These are phyloP conservation scores for Staurois parvus DNA, from an alignment of 2,797 vertebrate genomes.

Conservation along the genomic window DNA sequence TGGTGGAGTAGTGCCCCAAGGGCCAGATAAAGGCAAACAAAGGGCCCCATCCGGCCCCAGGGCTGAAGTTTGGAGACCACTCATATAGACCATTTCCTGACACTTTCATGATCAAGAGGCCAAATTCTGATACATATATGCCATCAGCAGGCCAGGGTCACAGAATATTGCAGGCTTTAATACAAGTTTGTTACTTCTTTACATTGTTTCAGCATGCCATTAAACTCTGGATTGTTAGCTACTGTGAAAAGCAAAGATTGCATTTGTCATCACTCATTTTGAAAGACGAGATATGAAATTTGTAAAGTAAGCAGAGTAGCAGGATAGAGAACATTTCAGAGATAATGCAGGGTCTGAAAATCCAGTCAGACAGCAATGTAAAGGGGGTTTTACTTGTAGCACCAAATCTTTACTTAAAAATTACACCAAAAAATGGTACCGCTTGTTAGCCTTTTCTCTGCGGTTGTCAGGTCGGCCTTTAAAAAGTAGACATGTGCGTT, in stretches of 20 bases:
- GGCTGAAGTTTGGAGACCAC: too few relatives aligned
- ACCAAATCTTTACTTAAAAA: background rate
- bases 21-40: too few relatives aligned
- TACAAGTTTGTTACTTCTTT: background rate
- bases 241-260: background rate
- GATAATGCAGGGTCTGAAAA: background rate
- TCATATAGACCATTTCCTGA: background rate
- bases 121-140: background rate
- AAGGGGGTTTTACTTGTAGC: background rate
- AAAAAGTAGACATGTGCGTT: too few relatives aligned
- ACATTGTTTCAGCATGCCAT: background rate
- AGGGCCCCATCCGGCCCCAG: too few relatives aligned
- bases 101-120: background rate
- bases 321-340: background rate
- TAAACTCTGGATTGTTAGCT: background rate
- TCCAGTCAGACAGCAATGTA: background rate
- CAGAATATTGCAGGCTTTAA: background rate
- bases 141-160: background rate
- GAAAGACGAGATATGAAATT: slow-evolving; percentile 20
- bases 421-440: background rate
- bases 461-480: background rate
- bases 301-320: slow-evolving; percentile 7
- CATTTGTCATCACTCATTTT: slow-evolving; percentile 14
- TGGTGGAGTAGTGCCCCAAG: too few relatives aligned
- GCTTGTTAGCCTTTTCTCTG: background rate